A percentile compares a stretch with the other conserved stretches of the same genome.
These are phyloP conservation scores for Diplazon laetatorius DNA, from an alignment of 2,888 invertebrate genomes.

Conservation along the genomic window DNA sequence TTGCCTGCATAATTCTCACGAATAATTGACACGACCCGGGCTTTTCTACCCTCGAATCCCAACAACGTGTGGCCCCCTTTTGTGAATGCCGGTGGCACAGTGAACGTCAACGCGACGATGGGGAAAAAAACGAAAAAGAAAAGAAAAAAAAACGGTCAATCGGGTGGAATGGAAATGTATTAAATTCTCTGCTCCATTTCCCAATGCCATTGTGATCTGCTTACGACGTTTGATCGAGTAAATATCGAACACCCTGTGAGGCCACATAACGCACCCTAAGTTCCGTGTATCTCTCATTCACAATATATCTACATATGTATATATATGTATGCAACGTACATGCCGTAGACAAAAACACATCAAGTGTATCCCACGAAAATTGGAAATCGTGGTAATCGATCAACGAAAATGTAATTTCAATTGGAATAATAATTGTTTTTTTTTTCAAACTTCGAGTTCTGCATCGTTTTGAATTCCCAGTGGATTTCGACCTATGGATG, in stretches of 20 bases:
- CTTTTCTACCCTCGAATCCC: constrained; percentile 13
- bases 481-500: constrained; percentile 41
- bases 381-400: constrained; percentile 22
- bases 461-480: constrained; percentile 46
- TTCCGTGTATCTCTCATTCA: no score
- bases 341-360: background rate
- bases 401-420: constrained; percentile 65
- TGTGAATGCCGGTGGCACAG: constrained; percentile 30
- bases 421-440: constrained; percentile 59
- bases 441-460: background rate
- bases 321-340: no score
- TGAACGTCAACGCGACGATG: constrained; percentile 21
- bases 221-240: constrained; percentile 36
- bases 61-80: constrained; percentile 28
- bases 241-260: background rate
- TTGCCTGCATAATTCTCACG: constrained; percentile 56
- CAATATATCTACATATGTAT: no score
- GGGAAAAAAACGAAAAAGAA: background rate
- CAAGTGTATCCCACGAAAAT: background rate
- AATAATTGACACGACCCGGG: constrained; percentile 30
- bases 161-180: constrained; percentile 33
- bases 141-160: constrained; percentile 48
- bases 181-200: constrained; percentile 49
- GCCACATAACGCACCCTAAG: background rate
- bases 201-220: constrained; percentile 38